A percentile compares a stretch with the other conserved stretches of the same genome.
Evolutionary conservation across 2,113 vertebrate species (phyloP).

Genomic region (Dipodomys ordii): DNA sequence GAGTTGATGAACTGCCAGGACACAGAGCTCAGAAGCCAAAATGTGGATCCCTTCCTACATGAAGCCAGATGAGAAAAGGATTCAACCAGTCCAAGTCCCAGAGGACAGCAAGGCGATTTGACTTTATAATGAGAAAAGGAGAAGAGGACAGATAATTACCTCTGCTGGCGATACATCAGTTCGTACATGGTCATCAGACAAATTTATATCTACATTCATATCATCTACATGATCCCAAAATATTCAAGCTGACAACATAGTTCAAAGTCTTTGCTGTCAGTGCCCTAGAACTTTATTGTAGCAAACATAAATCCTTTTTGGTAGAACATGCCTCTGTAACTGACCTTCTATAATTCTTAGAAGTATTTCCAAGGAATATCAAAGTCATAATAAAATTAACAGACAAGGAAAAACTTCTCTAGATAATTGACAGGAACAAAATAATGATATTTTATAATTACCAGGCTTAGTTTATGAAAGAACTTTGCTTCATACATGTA

Average conservation of each 20-base stretch:
- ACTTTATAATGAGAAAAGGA: neutral
- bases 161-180: neutral
- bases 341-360: neutral
- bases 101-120: too few species aligned
- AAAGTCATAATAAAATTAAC: neutral
- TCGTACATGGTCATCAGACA: neutral
- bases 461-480: conserved; percentile 31
- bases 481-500: neutral
- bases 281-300: neutral
- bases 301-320: neutral
- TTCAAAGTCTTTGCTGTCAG: neutral
- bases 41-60: neutral
- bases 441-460: neutral
- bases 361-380: conserved; percentile 19
- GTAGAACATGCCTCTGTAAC: neutral
- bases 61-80: neutral
- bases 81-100: neutral
- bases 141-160: neutral
- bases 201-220: neutral
- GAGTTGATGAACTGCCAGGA: neutral
- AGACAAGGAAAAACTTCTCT: neutral
- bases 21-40: neutral
- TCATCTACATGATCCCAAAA: neutral
- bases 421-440: neutral
- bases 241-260: neutral